These are phyloP conservation scores for Psittacula cyanocephala DNA, from an alignment of 2,113 vertebrate genomes.

Conservation along the genomic window DNA sequence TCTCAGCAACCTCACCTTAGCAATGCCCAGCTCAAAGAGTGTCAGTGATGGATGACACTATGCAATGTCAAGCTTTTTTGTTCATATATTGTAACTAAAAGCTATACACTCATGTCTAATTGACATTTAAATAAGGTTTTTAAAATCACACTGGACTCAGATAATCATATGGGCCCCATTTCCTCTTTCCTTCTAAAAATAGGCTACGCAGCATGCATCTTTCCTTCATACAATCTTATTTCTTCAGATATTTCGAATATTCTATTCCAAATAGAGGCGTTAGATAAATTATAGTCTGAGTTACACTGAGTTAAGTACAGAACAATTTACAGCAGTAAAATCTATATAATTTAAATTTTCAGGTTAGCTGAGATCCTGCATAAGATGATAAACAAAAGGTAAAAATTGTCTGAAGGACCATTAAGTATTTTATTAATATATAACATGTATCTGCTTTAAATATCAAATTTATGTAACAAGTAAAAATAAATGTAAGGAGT, in stretches of 20 bases:
- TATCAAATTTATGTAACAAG: neutral
- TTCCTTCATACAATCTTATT: neutral
- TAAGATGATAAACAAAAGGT: neutral
- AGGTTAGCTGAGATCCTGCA: neutral
- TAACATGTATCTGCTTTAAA: neutral
- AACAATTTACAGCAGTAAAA: neutral
- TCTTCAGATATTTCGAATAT: neutral
- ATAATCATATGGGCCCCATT: neutral
- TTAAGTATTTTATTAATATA: neutral
- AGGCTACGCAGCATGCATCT: neutral
- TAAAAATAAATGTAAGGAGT: neutral
- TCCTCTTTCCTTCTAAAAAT: neutral
- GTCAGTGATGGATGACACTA: neutral
- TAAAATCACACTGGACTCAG: neutral
- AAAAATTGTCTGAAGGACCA: neutral
- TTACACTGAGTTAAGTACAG: neutral
- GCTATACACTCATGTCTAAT: neutral
- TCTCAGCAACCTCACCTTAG: neutral
- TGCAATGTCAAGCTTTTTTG: neutral
- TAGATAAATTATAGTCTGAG: neutral
- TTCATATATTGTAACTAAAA: neutral
- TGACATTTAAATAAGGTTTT: neutral
- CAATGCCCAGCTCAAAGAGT: neutral
- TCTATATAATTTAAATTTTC: neutral
- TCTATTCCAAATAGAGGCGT: neutral